These are phyloP conservation scores for Setophaga kirtlandii DNA, from an alignment of 2,113 vertebrate genomes.

Conservation along the genomic window DNA sequence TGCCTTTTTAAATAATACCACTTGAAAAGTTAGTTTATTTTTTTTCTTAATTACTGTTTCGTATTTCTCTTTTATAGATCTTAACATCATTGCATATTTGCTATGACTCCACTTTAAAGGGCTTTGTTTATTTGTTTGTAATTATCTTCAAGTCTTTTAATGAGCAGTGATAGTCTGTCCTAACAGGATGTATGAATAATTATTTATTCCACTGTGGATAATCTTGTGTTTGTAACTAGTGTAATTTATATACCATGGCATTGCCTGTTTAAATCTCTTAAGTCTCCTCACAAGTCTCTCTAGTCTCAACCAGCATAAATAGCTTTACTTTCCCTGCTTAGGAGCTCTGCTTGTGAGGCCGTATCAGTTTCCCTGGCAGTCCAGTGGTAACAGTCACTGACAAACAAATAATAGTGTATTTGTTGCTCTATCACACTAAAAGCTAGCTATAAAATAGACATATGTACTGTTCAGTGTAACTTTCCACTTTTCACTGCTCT, in stretches of 20 bases:
- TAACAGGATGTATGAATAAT: conserved; percentile 59
- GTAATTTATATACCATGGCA: conserved; percentile 29
- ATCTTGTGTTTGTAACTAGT: conserved; percentile 44
- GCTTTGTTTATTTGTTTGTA: background rate
- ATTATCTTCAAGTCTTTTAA: conserved; percentile 16
- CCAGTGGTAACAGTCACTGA: background rate
- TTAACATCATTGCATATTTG: background rate
- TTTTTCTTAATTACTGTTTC: background rate
- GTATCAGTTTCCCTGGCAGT: background rate
- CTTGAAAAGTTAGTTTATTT: background rate
- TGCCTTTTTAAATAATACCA: background rate
- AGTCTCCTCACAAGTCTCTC: conserved; percentile 30
- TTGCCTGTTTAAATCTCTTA: conserved; percentile 45
- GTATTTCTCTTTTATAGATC: background rate
- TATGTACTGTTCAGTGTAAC: background rate
- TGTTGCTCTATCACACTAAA: background rate
- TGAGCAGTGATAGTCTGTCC: conserved; percentile 36
- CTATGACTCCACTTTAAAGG: background rate
- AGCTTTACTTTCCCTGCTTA: conserved; percentile 11
- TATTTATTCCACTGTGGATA: conserved; percentile 53
- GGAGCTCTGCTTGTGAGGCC: background rate
- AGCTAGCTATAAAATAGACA: background rate
- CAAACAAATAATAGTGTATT: background rate
- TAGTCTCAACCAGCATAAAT: background rate
- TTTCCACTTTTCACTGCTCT: background rate